Evolutionary conservation across 2,113 vertebrate genomes (phyloP).

Genomic region (Bubo blakistoni): DNA sequence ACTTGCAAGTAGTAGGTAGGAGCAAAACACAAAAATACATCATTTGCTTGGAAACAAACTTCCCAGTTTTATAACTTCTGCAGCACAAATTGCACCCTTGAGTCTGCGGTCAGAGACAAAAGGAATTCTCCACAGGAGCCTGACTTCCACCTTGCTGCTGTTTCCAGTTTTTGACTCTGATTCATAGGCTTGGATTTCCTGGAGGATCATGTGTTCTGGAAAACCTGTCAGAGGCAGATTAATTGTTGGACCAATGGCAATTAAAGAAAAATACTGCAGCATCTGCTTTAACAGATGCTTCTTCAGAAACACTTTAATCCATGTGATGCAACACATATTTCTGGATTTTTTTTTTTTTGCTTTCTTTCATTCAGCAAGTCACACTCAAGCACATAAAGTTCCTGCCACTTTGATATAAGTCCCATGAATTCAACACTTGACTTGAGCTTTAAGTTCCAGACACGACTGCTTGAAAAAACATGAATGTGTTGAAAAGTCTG

Average conservation of each 20-base stretch:
- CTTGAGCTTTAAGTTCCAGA: not conserved
- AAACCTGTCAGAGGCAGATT: conserved; percentile 26
- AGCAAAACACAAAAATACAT: not conserved
- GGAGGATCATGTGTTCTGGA: not conserved
- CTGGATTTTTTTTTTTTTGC: not conserved
- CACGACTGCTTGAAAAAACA: not conserved
- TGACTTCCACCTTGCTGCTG: not conserved
- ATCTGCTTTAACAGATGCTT: conserved; percentile 42
- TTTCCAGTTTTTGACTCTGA: not conserved
- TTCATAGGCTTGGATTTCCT: not conserved
- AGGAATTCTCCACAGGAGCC: not conserved
- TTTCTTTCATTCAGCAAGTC: not conserved
- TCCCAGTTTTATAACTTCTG: not conserved
- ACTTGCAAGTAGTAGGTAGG: not conserved
- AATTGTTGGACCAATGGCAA: not conserved
- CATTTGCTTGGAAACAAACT: not conserved
- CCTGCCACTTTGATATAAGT: not conserved
- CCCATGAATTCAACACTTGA: not conserved
- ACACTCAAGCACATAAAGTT: not conserved
- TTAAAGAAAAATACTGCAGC: not conserved
- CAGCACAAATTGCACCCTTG: not conserved
- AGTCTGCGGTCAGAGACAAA: not conserved
- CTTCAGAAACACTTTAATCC: not conserved
- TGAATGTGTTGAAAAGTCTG: accelerated
- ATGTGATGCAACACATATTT: not conserved